Evolutionary conservation across 2,888 invertebrate genomes (phyloP).

Genomic region (Quadriops clusia): DNA sequence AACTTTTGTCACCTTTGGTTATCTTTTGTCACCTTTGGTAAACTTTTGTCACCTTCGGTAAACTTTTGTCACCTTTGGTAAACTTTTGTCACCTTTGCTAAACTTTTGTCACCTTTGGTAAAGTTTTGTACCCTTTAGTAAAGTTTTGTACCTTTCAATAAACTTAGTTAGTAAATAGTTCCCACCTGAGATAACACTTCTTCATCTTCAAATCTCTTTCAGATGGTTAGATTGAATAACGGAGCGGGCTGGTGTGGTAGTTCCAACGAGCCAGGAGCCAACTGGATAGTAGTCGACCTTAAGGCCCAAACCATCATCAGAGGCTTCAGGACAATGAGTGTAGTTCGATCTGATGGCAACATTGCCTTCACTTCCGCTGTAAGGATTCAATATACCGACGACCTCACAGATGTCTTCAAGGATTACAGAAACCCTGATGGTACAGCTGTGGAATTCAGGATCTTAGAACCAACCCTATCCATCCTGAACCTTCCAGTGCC

Average conservation of each 20-base stretch:
- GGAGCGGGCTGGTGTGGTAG: conserved; percentile 86
- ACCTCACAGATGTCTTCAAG: conserved; percentile 77
- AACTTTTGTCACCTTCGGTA: too few species aligned
- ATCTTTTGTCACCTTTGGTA: too few species aligned
- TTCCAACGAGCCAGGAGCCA: conserved; percentile 71
- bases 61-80: too few species aligned
- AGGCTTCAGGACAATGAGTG: conserved; percentile 85
- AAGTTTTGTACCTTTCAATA: too few species aligned
- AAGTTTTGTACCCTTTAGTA: too few species aligned
- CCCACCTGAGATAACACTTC: too few species aligned
- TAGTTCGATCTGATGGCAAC: conserved; percentile 68
- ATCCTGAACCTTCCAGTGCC: conserved; percentile 82
- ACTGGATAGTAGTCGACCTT: conserved; percentile 80
- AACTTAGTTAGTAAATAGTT: too few species aligned
- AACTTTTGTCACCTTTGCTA: too few species aligned
- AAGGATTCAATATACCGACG: conserved; percentile 77
- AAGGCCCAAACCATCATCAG: conserved; percentile 80
- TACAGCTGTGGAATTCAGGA: conserved; percentile 84
- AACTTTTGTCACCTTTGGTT: too few species aligned
- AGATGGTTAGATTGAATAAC: conserved; percentile 75
- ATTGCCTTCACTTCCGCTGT: conserved; percentile 85
- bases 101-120: too few species aligned
- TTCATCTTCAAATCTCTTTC: too few species aligned
- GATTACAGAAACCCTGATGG: conserved; percentile 90
- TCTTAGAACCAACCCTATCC: conserved; percentile 80